phyloP scores from a whole-genome alignment of 2,797 vertebrate genomes.

The Caiman crocodilus region DNA sequence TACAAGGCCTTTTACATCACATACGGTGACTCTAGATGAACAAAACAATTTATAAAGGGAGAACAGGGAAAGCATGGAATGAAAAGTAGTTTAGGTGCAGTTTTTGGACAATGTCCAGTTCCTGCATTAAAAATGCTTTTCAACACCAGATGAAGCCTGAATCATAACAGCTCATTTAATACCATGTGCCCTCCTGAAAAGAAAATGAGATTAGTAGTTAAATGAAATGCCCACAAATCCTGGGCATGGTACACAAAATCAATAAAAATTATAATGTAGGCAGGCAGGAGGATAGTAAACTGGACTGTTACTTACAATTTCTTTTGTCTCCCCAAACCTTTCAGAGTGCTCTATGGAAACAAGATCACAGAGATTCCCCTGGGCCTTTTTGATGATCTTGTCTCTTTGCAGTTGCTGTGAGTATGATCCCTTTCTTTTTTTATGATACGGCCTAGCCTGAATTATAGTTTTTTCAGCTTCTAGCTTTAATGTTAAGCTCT shows the following conservation, averaged over 20 bases:
- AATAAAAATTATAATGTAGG: slow-evolving; percentile 56
- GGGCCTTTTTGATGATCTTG: slow-evolving; percentile 96
- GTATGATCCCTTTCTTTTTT: slow-evolving; percentile 79
- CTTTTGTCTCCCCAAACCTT: slow-evolving; percentile 74
- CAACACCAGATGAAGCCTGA: slow-evolving; percentile 62
- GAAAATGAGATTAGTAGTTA: slow-evolving; percentile 57
- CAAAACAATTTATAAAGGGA: slow-evolving; percentile 13
- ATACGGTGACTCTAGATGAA: background rate
- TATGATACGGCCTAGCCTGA: slow-evolving; percentile 24
- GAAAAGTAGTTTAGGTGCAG: slow-evolving; percentile 59
- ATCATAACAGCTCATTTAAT: slow-evolving; percentile 71
- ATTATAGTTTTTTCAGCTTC: slow-evolving; percentile 61
- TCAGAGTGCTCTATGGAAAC: slow-evolving; percentile 97
- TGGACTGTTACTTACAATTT: slow-evolving; percentile 63
- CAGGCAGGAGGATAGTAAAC: slow-evolving; percentile 52
- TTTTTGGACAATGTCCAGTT: slow-evolving; percentile 67
- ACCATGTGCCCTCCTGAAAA: slow-evolving; percentile 56
- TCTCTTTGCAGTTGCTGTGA: slow-evolving; percentile 97
- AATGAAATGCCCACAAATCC: slow-evolving; percentile 65
- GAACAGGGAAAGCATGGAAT: slow-evolving; percentile 13
- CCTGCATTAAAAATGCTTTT: slow-evolving; percentile 70
- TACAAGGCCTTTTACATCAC: background rate
- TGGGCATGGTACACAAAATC: slow-evolving; percentile 46
- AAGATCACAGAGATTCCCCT: slow-evolving; percentile 98
- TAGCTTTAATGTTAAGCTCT: slow-evolving; percentile 1